Conservation (phyloP, 2,797 vertebrate genomes). For the Sternotherus odoratus region DNA sequence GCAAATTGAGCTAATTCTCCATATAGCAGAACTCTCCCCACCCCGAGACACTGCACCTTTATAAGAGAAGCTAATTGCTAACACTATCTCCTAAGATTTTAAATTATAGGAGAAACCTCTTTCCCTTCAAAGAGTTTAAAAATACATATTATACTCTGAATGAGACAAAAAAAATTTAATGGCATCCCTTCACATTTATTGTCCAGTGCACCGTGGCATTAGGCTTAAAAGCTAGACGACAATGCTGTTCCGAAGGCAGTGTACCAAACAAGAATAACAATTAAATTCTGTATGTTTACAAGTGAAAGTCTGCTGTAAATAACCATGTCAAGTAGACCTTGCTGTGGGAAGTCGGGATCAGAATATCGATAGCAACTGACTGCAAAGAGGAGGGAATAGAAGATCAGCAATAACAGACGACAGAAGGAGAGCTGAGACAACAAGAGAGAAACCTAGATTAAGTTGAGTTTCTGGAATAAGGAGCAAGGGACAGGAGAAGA, state of each 20-base stretch:
- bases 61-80: neutral
- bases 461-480: neutral
- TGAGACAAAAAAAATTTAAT: neutral
- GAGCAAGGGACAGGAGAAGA: neutral
- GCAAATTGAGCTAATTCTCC: neutral
- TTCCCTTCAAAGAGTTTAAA: slow-evolving; percentile 28
- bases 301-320: slow-evolving; percentile 64
- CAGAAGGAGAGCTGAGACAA: neutral
- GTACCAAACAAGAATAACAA: slow-evolving; percentile 60
- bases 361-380: slow-evolving; percentile 31
- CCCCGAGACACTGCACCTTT: neutral
- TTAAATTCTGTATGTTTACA: slow-evolving; percentile 61
- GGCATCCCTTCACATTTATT: neutral
- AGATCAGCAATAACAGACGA: neutral
- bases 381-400: slow-evolving; percentile 1
- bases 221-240: slow-evolving; percentile 49
- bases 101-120: slow-evolving; percentile 22
- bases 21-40: neutral
- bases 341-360: slow-evolving; percentile 31
- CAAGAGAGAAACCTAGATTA: neutral
- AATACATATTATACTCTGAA: slow-evolving; percentile 17
- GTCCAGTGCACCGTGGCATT: slow-evolving; percentile 26
- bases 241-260: slow-evolving; percentile 17
- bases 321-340: slow-evolving; percentile 55
- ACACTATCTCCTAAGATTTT: slow-evolving; percentile 10